These are phyloP conservation scores for Ceramica pisi DNA, from an alignment of 2,888 invertebrate genomes.

Conservation along the genomic window DNA sequence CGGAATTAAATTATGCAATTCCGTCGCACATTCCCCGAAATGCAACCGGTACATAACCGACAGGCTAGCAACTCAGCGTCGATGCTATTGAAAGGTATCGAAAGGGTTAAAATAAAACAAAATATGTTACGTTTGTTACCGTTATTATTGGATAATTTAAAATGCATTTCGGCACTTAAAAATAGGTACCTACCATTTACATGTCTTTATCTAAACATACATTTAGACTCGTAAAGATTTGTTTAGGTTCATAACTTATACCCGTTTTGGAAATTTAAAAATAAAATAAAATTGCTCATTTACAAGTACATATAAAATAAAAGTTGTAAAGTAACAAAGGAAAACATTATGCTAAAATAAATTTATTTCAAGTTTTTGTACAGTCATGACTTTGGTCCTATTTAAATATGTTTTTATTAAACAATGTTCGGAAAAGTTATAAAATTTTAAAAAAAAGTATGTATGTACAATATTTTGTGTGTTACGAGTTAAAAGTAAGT, in stretches of 20 bases:
- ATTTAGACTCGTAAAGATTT: constrained; percentile 77
- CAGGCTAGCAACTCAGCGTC: too few species aligned
- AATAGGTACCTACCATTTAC: constrained; percentile 78
- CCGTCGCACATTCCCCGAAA: too few species aligned
- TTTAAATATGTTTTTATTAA: constrained; percentile 10
- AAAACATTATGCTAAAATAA: constrained; percentile 34
- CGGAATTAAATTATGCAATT: too few species aligned
- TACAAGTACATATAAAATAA: constrained; percentile 34
- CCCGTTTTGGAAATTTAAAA: constrained; percentile 70
- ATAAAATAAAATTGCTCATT: constrained; percentile 52
- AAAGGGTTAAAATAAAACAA: constrained; percentile 72
- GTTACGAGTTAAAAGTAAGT: background rate
- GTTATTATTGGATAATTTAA: constrained; percentile 85
- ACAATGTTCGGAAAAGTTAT: background rate
- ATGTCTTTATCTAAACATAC: constrained; percentile 84
- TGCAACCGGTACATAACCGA: too few species aligned
- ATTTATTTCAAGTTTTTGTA: constrained; percentile 35
- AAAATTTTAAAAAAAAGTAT: background rate
- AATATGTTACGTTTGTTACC: constrained; percentile 66
- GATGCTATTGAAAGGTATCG: too few species aligned
- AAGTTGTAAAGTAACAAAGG: constrained; percentile 23
- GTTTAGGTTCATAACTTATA: constrained; percentile 67
- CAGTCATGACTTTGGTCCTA: constrained; percentile 22
- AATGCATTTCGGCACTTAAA: constrained; percentile 82
- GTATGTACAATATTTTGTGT: background rate